Conservation (phyloP, 2,797 vertebrate species). For the Gallinago stenura region DNA sequence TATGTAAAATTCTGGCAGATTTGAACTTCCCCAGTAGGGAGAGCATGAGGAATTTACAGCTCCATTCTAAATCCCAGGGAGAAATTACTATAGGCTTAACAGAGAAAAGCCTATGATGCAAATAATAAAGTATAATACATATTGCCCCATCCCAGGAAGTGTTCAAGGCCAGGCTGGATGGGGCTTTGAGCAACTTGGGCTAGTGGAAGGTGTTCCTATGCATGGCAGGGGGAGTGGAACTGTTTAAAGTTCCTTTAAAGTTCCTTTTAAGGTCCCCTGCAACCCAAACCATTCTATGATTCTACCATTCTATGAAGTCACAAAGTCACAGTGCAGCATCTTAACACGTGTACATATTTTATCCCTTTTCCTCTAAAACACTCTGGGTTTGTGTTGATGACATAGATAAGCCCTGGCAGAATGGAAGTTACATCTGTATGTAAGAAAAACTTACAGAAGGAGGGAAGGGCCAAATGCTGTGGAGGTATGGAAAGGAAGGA, state of each 20-base stretch:
- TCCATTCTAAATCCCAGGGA: neutral
- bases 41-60: neutral
- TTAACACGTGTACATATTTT: neutral
- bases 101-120: neutral
- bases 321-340: neutral
- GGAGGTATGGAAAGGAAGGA: neutral
- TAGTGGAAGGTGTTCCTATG: neutral
- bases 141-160: neutral
- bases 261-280: neutral
- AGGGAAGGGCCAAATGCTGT: neutral
- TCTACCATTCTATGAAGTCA: neutral
- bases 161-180: neutral
- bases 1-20: neutral
- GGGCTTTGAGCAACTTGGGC: neutral
- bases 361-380: neutral
- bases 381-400: neutral
- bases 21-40: neutral
- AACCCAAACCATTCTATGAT: neutral
- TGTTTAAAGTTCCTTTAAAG: too few species aligned
- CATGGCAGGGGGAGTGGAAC: neutral
- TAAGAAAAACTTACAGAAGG: neutral
- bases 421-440: neutral
- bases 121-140: neutral
- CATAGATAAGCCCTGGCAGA: neutral
- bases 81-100: neutral